Base-by-base conservation (phyloP, 2,797 vertebrate genomes). In the Pteronotus mesoamericanus region DNA sequence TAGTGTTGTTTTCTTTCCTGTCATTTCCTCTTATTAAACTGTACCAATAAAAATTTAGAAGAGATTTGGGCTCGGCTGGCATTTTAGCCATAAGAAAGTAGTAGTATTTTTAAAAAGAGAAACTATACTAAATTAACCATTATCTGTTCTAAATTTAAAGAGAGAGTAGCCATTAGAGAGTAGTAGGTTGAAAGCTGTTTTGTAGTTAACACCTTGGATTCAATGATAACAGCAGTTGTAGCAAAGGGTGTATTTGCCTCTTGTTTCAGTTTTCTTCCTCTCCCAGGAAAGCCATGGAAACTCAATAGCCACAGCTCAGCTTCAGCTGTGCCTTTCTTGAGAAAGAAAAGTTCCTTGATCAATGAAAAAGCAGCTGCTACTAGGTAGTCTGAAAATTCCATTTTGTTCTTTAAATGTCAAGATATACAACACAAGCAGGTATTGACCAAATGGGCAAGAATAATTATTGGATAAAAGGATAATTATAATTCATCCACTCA, bases 171-270 rank as follows among this genome's bases (percentile, higher is more conserved):
- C n/a, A n/a, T 64, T 89, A 71, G 66, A 86, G 21, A 90, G 3
- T 89, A 77, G 9, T 89, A 75, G 9, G 78, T 32, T 96, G 68
- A 24, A 95, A 96, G 91, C 61, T 96, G 0, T 92, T 97, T 98
- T 97, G 78, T 96, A 98, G 96, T 69, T 94, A 95, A 77, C 87
- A 77, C 61, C 94, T 97, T 96, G 88, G 97, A 97, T 98, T 97
- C 98, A 97, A 96, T 96, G 94, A 89, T 96, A 97, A 97, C 96
- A 97, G 96, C 96, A 80, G 48, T 91, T 69, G 96, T 53, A 95
- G 53, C 32, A 32, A 82, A 94, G 26, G 21, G 24, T 88, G 46
- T 89, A 53, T 83, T 96, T 96, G 48, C 90, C 78, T 89, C 69
- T 96, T 94, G 0, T 94, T 71, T 48, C 66, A 34, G 61, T 21